Percentiles rank a stretch among this genome's conserved stretches.
phyloP scores from a whole-genome alignment of 2,113 vertebrate genomes.

The Nipponia nippon region DNA sequence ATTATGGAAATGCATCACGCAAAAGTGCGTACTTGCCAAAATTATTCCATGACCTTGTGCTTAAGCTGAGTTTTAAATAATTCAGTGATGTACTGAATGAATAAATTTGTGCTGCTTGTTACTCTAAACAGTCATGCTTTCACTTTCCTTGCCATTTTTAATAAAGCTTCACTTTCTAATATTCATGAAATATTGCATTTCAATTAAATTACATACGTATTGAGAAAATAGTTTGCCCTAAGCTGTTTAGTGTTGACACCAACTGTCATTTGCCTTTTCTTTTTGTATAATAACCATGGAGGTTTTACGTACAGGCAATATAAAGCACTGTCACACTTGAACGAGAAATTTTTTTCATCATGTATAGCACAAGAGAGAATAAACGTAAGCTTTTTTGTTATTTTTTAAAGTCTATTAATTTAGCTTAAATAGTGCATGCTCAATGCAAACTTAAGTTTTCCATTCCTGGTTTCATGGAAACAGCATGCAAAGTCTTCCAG shows the following conservation, averaged over 20 bases:
- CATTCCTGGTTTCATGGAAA: neutral
- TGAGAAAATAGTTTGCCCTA: conserved; percentile 75
- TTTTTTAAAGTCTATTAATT: neutral
- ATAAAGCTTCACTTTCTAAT: conserved; percentile 79
- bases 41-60: conserved; percentile 81
- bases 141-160: conserved; percentile 80
- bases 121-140: conserved; percentile 79
- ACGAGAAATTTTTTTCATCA: conserved; percentile 66
- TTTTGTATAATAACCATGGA: conserved; percentile 62
- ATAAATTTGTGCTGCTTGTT: conserved; percentile 83
- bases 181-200: conserved; percentile 84
- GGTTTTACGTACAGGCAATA: conserved; percentile 58
- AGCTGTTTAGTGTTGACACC: conserved; percentile 81
- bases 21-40: conserved; percentile 77
- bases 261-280: conserved; percentile 75
- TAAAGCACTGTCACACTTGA: conserved; percentile 68
- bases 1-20: conserved; percentile 80
- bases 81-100: conserved; percentile 81
- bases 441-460: neutral
- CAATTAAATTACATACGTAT: conserved; percentile 80
- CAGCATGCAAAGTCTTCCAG: neutral
- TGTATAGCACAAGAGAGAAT: conserved; percentile 7
- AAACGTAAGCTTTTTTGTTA: neutral
- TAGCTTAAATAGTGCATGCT: neutral
- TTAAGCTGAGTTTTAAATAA: conserved; percentile 81